phyloP scores from a whole-genome alignment of 1,140 invertebrate genomes.

The Pogonomyrmex californicus region DNA sequence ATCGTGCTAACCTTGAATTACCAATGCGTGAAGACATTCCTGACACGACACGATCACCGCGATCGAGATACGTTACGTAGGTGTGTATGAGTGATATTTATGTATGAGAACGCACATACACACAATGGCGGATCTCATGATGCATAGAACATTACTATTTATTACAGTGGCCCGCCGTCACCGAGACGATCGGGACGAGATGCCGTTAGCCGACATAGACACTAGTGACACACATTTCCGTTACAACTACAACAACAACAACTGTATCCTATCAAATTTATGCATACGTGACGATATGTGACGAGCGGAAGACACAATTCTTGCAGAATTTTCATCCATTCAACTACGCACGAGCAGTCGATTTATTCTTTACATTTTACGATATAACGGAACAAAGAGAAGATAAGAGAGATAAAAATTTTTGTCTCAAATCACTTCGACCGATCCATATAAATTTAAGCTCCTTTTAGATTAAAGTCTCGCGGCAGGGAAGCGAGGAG shows the following conservation, averaged over 20 bases:
- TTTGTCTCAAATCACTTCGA: no score
- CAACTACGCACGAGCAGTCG: not conserved
- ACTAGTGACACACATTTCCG: conserved; percentile 80
- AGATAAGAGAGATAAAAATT: not conserved
- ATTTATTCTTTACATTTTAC: not conserved
- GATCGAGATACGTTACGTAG: conserved; percentile 57
- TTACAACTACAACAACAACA: not conserved
- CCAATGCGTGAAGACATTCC: conserved; percentile 42
- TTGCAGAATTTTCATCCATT: not conserved
- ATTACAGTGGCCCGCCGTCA: conserved; percentile 72
- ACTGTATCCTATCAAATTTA: conserved; percentile 19
- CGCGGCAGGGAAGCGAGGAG: not conserved
- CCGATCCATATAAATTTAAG: not conserved
- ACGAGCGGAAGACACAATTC: not conserved
- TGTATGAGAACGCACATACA: conserved; percentile 68
- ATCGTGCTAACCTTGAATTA: conserved; percentile 38
- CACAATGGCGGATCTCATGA: conserved; percentile 63
- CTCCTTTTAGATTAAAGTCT: not conserved
- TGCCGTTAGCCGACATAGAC: conserved; percentile 79
- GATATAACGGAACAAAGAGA: not conserved
- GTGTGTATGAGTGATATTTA: conserved; percentile 71
- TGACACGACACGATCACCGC: conserved; percentile 19
- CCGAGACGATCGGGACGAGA: conserved; percentile 71
- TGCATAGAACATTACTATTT: conserved; percentile 78
- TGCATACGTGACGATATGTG: conserved; percentile 20